A percentile compares a stretch with the other conserved stretches of the same genome.
Evolutionary conservation across 2,888 invertebrate genomes (phyloP).

Genomic region (Polydrusus pterygomalis): DNA sequence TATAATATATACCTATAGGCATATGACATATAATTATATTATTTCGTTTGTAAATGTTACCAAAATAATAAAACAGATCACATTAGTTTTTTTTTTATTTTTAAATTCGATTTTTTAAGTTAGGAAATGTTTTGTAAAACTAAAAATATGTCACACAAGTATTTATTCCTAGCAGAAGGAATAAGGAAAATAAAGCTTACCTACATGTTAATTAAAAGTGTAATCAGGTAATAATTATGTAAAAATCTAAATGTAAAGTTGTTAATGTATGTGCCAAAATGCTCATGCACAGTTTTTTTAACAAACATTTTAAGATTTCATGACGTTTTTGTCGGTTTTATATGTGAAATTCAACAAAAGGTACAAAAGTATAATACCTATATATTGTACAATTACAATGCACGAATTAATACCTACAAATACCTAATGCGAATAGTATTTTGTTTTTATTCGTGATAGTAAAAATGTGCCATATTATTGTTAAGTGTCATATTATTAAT

Average conservation of each 20-base stretch:
- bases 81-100: neutral
- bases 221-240: neutral
- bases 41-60: too few species aligned
- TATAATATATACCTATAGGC: too few species aligned
- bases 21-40: too few species aligned
- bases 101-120: too few species aligned
- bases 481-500: constrained; percentile 12
- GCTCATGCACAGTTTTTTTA: constrained; percentile 11
- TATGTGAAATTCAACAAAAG: too few species aligned
- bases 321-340: neutral
- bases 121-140: too few species aligned
- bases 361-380: constrained; percentile 21
- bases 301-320: neutral
- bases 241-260: constrained; percentile 1
- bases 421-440: constrained; percentile 2
- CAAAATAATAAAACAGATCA: too few species aligned
- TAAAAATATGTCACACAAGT: neutral
- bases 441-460: constrained; percentile 20
- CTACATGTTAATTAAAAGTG: neutral
- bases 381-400: constrained; percentile 17
- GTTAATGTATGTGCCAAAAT: constrained; percentile 23
- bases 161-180: too few species aligned
- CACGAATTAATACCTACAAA: constrained; percentile 16
- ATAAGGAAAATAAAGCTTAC: too few species aligned
- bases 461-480: constrained; percentile 18